Conservation (phyloP, 2,113 vertebrate genomes). For the Mesocricetus auratus region DNA sequence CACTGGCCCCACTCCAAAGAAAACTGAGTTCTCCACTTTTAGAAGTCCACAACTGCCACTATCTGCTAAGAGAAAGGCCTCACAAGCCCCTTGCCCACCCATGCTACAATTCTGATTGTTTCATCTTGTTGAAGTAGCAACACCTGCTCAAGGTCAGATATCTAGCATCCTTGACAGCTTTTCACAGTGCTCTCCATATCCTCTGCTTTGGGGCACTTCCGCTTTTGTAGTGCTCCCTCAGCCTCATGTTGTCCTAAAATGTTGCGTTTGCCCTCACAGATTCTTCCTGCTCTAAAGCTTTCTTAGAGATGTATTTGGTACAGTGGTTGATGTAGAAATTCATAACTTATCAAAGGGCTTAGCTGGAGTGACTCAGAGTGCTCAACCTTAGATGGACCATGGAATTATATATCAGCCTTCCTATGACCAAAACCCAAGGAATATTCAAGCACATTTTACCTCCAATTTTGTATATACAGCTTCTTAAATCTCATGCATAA, state of each 20-base stretch:
- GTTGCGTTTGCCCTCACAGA: neutral
- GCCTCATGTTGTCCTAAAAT: neutral
- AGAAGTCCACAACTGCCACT: neutral
- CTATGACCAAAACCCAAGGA: too few species aligned
- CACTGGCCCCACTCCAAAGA: neutral
- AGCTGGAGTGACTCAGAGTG: neutral
- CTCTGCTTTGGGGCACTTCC: neutral
- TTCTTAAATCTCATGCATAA: neutral
- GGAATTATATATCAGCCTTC: neutral
- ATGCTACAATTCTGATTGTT: neutral
- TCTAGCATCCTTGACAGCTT: rapidly evolving
- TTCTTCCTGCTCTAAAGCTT: neutral
- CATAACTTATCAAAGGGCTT: neutral
- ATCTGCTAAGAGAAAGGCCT: too few species aligned
- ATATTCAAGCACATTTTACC: neutral
- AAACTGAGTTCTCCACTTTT: neutral
- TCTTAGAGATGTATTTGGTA: too few species aligned
- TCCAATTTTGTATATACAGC: neutral
- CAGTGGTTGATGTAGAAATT: too few species aligned
- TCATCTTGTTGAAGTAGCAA: neutral
- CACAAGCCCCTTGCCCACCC: too few species aligned
- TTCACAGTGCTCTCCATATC: too few species aligned
- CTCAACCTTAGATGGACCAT: too few species aligned
- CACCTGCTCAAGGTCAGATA: neutral
- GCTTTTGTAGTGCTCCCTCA: neutral